Percentiles rank a stretch among this genome's conserved stretches.
phyloP scores from a whole-genome alignment of 1,140 invertebrate genomes.

The Philotrypesis tridentata region DNA sequence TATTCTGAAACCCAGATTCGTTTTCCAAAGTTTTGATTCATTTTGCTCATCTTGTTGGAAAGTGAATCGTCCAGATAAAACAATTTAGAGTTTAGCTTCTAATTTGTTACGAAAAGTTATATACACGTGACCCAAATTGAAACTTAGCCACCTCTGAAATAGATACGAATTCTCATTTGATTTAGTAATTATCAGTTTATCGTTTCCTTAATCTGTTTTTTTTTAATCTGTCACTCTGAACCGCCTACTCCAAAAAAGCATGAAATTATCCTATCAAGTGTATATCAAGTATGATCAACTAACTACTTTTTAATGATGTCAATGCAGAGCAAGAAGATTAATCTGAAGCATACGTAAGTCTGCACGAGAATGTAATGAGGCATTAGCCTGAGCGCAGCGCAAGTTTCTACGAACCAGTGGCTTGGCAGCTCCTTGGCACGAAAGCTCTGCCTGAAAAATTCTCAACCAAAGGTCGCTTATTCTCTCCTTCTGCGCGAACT shows the following conservation, averaged over 20 bases:
- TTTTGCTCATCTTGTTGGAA: background rate
- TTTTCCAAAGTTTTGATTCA: background rate
- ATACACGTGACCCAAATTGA: background rate
- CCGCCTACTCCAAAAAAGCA: no score
- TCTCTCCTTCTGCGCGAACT: background rate
- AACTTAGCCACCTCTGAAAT: background rate
- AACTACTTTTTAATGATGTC: background rate
- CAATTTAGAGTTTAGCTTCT: background rate
- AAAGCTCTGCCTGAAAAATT: conserved; percentile 11
- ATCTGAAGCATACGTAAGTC: background rate
- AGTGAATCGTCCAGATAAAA: background rate
- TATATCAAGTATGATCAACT: background rate
- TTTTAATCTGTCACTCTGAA: no score
- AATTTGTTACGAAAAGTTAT: background rate
- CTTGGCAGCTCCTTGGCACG: background rate
- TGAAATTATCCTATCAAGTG: background rate
- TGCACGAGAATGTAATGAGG: background rate
- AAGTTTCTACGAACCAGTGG: background rate
- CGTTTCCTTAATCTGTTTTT: no score
- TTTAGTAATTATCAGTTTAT: no score
- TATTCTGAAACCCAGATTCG: background rate
- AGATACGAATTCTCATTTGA: no score
- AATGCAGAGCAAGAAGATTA: background rate
- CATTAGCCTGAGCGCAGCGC: background rate
- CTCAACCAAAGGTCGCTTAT: background rate